Conservation (phyloP, 2,113 vertebrate genomes). For the Pomatorhinus ruficollis region DNA sequence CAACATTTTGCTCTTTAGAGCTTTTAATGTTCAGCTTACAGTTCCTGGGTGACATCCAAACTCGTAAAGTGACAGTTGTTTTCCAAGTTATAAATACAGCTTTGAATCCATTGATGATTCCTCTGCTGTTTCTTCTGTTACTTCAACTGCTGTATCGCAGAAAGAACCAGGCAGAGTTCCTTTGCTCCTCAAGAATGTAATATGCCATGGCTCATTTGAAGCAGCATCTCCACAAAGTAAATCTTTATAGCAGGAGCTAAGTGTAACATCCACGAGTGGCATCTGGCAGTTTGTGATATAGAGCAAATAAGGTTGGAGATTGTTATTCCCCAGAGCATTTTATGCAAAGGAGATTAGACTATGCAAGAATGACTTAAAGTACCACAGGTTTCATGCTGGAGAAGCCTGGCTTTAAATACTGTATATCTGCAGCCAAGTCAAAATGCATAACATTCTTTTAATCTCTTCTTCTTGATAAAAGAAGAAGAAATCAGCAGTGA, state of each 20-base stretch:
- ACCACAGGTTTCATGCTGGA: constrained; percentile 9
- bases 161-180: background rate
- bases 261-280: background rate
- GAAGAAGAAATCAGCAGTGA: background rate
- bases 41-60: constrained; percentile 28
- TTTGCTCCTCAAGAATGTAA: constrained; percentile 24
- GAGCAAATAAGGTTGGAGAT: background rate
- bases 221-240: constrained; percentile 15
- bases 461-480: background rate
- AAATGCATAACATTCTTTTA: constrained; percentile 9
- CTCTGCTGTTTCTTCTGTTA: constrained; percentile 18
- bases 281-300: constrained; percentile 47
- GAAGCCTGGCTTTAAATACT: constrained; percentile 20
- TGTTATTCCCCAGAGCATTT: constrained; percentile 9
- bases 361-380: constrained; percentile 32
- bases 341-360: background rate
- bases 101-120: background rate
- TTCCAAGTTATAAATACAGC: constrained; percentile 34
- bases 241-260: constrained; percentile 40
- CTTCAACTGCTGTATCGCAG: background rate
- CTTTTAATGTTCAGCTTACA: constrained; percentile 24
- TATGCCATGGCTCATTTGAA: constrained; percentile 59
- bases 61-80: constrained; percentile 41
- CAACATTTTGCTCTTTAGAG: constrained; percentile 2
- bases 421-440: constrained; percentile 21